Evolutionary conservation across 2,113 vertebrate species (phyloP), one percentile per base, ranked within the genome.

Genomic region (Calypte anna): DNA sequence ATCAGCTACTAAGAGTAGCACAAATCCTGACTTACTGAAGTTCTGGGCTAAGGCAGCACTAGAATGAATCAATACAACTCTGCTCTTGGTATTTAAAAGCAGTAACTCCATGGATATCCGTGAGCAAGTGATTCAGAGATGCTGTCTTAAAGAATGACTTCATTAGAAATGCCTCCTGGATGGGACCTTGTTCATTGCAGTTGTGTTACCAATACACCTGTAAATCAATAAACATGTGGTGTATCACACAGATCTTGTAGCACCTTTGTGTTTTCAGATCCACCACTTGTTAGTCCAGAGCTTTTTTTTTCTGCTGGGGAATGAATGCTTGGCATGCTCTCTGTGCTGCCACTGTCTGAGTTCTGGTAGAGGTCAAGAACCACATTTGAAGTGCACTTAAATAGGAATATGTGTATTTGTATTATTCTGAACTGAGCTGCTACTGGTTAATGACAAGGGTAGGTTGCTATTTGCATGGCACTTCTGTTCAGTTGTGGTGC

Each of bases 361-460:
- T 61, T 86, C 66, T 90, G 68, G n/a, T 90, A 82, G 46, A 94
- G 68, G 68, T 90, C 57, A 66, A 55, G 68, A 87, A 44, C 67
- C 84, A 17, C 7, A 5, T 64, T 68, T 84, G 62, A 91, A 86
- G 53, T 93, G 54, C 57, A 43, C 91, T 92, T 79, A 79, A 73
- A 40, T 31, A 82, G 62, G 83, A 59, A 31, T 66, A 66, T 43
- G 53, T 53, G 36, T 86, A 67, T 33, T 77, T 90, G 43, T 62
- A 64, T 31, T 88, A n/a, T 28, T 81, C 72, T 31, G 25, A 61
- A 88, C 20, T 77, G 78, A 88, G 67, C 53, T 91, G 70, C 64
- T 96, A 62, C 67, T 85, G 75, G 75, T 86, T 68, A 74, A 81
- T 57, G 72, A 40, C 78, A 77, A 78, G 84, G 48, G 73, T 85